Conservation (phyloP, 2,888 invertebrate genomes). For the Eudemis profundana region DNA sequence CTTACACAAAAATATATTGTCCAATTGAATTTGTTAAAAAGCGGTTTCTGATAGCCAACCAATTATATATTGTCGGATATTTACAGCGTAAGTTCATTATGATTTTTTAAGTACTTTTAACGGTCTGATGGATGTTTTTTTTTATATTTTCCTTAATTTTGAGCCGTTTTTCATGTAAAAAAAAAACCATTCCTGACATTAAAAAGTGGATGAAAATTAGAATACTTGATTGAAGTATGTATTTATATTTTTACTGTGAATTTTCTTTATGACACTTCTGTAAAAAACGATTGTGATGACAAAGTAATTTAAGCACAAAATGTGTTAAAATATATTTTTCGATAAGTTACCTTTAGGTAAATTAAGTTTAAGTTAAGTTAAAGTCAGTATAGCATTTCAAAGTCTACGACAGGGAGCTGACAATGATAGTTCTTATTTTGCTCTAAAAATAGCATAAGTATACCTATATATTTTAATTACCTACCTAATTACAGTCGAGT, state of each 20-base stretch:
- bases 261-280: neutral
- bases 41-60: too few species aligned
- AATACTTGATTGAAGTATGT: neutral
- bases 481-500: too few species aligned
- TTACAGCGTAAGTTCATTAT: too few species aligned
- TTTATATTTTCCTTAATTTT: too few species aligned
- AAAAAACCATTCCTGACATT: too few species aligned
- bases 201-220: too few species aligned
- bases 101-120: too few species aligned
- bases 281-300: conserved; percentile 23
- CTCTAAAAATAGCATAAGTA: neutral
- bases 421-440: neutral
- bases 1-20: too few species aligned
- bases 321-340: conserved; percentile 13
- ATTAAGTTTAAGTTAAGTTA: conserved; percentile 2
- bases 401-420: neutral
- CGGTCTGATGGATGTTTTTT: too few species aligned
- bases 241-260: neutral
- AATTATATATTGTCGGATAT: too few species aligned
- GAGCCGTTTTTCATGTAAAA: too few species aligned
- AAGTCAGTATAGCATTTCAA: neutral
- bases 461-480: neutral
- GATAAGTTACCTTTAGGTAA: conserved; percentile 34
- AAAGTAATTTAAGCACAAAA: conserved; percentile 19
- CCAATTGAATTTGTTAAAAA: too few species aligned